Percentiles rank a stretch among this genome's conserved stretches.
These are phyloP conservation scores for Bembecia ichneumoniformis DNA, from an alignment of 2,888 invertebrate species.

Conservation along the genomic window DNA sequence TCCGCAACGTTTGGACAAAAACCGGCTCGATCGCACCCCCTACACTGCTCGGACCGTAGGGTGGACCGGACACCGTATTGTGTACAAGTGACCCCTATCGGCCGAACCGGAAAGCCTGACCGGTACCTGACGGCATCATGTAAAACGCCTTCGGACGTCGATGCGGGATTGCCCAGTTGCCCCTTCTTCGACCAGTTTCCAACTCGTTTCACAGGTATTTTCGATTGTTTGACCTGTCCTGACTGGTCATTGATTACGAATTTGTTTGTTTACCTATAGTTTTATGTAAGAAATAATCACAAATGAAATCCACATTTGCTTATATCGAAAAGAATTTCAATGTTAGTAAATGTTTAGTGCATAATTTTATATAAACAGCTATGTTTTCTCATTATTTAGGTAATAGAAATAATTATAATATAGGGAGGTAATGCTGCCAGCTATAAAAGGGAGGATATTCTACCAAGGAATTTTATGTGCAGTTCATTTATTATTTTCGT, in stretches of 20 bases:
- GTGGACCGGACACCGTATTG: slow-evolving; percentile 47
- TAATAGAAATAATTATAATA: no score
- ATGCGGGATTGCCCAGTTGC: slow-evolving; percentile 54
- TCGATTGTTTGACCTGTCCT: slow-evolving; percentile 12
- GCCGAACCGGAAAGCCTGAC: slow-evolving; percentile 44
- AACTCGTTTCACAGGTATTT: slow-evolving; percentile 62
- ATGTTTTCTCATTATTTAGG: no score
- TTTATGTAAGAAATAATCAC: no score
- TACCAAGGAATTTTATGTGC: neutral
- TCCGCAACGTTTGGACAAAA: slow-evolving; percentile 13
- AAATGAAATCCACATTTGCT: neutral
- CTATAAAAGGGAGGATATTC: no score
- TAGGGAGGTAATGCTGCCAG: no score
- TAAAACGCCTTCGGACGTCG: slow-evolving; percentile 55
- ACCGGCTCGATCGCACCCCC: slow-evolving; percentile 40
- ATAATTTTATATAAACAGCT: neutral
- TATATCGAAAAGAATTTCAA: neutral
- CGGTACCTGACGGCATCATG: slow-evolving; percentile 52
- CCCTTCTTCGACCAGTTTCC: slow-evolving; percentile 46
- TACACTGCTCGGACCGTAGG: slow-evolving; percentile 21
- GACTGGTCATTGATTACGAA: slow-evolving; percentile 2
- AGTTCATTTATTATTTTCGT: neutral
- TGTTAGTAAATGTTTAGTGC: neutral
- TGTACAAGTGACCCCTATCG: slow-evolving; percentile 58
- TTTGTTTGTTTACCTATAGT: no score